Conservation (phyloP, 2,113 vertebrate species). For the Galeopterus variegatus region DNA sequence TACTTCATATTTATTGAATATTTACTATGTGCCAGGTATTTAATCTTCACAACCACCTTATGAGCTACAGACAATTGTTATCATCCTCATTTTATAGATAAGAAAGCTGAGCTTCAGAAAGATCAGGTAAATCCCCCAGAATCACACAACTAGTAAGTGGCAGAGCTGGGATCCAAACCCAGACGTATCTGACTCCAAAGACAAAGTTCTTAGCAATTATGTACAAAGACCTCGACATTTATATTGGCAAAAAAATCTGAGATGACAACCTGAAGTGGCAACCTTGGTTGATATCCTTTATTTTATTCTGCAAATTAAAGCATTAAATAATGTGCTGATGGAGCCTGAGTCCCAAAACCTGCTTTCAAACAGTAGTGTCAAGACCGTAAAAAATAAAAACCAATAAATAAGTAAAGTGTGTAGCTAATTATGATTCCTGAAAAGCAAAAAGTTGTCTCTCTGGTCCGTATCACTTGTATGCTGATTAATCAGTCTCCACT, state of each 20-base stretch:
- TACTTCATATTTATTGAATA: constrained; percentile 33
- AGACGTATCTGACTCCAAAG: not conserved
- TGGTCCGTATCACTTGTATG: fast-evolving
- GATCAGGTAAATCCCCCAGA: constrained; percentile 9
- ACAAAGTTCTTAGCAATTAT: constrained; percentile 16
- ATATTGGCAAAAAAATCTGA: constrained; percentile 22
- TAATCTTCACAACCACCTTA: not conserved
- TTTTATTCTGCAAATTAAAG: constrained; percentile 46
- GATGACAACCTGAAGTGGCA: not conserved
- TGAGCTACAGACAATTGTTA: constrained; percentile 12
- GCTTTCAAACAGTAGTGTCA: not conserved
- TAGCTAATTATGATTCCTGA: not conserved
- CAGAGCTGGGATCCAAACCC: not conserved
- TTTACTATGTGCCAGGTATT: constrained; percentile 1
- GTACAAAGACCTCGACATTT: constrained; percentile 39
- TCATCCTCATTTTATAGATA: constrained; percentile 37
- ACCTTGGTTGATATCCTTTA: not conserved
- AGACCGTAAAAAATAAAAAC: not conserved
- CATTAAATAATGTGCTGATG: not conserved
- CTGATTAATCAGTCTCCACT: not conserved
- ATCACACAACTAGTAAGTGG: not conserved
- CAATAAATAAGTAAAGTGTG: not conserved
- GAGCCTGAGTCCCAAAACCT: constrained; percentile 3
- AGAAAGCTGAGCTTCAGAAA: constrained; percentile 29
- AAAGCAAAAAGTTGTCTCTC: not conserved